Evolutionary conservation across 2,888 invertebrate genomes (phyloP), one percentile per base, ranked within the genome.

Genomic region (Mythimna loreyi): DNA sequence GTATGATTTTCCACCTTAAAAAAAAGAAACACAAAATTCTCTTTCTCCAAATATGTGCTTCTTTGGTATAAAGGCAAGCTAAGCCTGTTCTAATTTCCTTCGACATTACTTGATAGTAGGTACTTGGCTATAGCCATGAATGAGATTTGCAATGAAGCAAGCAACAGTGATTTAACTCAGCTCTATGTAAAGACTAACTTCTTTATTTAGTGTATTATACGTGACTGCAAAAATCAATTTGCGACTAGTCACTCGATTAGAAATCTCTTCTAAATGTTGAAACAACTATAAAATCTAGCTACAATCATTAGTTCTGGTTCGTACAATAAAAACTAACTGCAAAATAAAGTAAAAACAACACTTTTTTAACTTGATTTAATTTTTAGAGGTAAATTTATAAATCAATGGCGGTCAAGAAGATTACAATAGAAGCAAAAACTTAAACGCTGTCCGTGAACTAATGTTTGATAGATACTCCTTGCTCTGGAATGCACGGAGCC

Each of bases 221-320:
- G 33, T 23, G 3, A 8, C 30, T 43, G 11, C 0, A 50, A 9
- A 36, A 23, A 40, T 21, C n/a, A n/a, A 6, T 53, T 28, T 21
- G 8, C 13, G 9, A 62, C 21, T n/a, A 11, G 33, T 47, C 11
- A 1, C 6, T 36, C 36, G 50, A 53, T 72, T 72, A 72, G 72
- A 72, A 72, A 72, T 72, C 57, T 57, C 9, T 8, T 13, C 23
- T 25, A 11, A 72, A 52, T 72, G 64, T 45, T 52, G 64, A 64
- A 72, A 72, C 5, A 3, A 13, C n/a, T 5, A 16, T 23, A 47
- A 57, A 43, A 52, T 45, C 23, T 71, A 2, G 23, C 23, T 52
- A 1, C n/a, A 33, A 3, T 8, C 19, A 56, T 30, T 71, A 1
- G 21, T 62, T 63, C 25, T 52, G 49, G 21, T 45, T 57, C 28